These are phyloP conservation scores for Kryphioiulus occultus DNA, from an alignment of 2,888 invertebrate species.

Conservation along the genomic window DNA sequence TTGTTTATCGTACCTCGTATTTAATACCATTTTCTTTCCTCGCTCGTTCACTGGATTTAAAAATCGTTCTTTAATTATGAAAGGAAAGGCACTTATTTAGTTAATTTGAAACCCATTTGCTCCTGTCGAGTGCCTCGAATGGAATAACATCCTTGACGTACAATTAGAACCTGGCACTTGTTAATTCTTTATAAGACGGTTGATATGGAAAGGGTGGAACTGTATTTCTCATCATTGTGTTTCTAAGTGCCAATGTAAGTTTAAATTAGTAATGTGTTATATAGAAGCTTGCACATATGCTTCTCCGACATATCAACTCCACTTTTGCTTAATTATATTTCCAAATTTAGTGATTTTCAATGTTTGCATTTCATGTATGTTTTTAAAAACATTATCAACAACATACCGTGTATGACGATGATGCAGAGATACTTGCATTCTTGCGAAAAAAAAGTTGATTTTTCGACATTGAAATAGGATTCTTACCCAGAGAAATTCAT, in stretches of 20 bases:
- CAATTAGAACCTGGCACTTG: not conserved
- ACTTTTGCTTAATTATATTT: too few relatives aligned
- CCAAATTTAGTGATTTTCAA: too few relatives aligned
- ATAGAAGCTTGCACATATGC: too few relatives aligned
- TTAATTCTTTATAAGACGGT: not conserved
- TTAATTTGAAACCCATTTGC: slow-evolving; percentile 38
- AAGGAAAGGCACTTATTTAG: slow-evolving; percentile 4
- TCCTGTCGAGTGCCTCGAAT: not conserved
- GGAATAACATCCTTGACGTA: not conserved
- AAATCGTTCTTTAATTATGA: slow-evolving; percentile 3
- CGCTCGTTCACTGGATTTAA: not conserved
- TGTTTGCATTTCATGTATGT: too few relatives aligned
- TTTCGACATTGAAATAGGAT: too few relatives aligned
- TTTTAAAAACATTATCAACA: too few relatives aligned
- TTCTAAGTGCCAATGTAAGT: not conserved
- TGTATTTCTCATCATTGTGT: not conserved
- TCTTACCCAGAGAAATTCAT: too few relatives aligned
- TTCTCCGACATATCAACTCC: too few relatives aligned
- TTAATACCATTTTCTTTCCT: not conserved
- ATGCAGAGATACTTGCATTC: too few relatives aligned
- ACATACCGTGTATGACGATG: too few relatives aligned
- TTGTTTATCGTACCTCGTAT: slow-evolving; percentile 20
- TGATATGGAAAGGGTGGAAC: not conserved
- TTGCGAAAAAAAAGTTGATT: too few relatives aligned
- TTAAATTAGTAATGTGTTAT: not conserved